Base-by-base conservation (phyloP, 1,140 invertebrate species). In the Rhagoletis pomonella region DNA sequence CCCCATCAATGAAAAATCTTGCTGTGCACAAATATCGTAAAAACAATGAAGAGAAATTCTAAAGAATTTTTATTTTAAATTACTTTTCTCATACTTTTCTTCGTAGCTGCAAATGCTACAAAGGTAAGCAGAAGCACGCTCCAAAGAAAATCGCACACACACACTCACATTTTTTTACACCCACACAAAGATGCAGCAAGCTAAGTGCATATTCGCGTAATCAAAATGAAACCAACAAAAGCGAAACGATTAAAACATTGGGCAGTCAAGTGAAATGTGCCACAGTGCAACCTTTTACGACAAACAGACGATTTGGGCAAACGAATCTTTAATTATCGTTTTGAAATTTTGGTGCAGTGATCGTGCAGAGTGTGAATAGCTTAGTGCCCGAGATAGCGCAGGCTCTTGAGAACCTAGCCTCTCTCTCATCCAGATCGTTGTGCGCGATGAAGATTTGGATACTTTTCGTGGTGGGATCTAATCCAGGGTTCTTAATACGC, bases 21-120 rank as follows among this genome's bases (percentile, higher is more conserved):
- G 60, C 6, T 62, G 4, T 1, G 29, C 42, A 44, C 42, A 73
- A 81, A 81, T 29, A 5, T n/a, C 47, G 47, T 55, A 55, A 81
- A 77, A 77, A 77, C 64, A 55, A 81, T 81, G 10, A 81, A 58
- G 17, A 17, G 60, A 62, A 62, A n/a, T 62, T 62, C n/a, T 81
- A 47, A 47, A 81, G 47, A 58, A 29, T 81, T 81, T 29, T 9
- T 81, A 29, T 81, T 81, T 81, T 55, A 50, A 81, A 81, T 81
- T 81, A 81, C 73, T 19, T 81, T 81, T 81, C 17, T 50, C 4
- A 81, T 73, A 44, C 39, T 44, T 73, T n/a, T 47, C 44, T 19
- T 1, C 73, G 73, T 14, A 55, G 17, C 47, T 81, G 2, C 50
- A 58, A 81, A 55, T 81, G 47, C n/a, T 58, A 29, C 73, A 50